Evolutionary conservation across 2,888 invertebrate genomes (phyloP), one percentile per base, ranked within the genome.

Genomic region (Drosophila hamatofila): DNA sequence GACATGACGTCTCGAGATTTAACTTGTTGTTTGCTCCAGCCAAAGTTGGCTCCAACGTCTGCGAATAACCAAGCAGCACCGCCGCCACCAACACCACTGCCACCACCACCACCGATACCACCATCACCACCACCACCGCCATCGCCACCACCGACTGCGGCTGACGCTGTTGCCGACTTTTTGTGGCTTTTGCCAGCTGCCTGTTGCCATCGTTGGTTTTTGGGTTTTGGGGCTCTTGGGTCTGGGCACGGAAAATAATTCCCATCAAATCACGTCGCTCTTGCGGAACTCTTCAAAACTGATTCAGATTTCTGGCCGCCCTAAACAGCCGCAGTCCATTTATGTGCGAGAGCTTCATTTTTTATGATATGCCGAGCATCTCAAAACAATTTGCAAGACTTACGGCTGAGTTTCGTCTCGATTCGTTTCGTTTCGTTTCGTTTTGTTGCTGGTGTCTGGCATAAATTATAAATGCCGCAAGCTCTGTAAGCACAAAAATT

Each of bases 351-450:
- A 33, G 49, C 51, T 63, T 57, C 57, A 65, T 61, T 65, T 72
- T 75, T 70, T 79, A 75, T 82, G 78, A 73, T 71, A 80, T 75
- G 78, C 68, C 68, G 69, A 78, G 88, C 86, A 88, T 80, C 85
- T 82, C 70, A 80, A 88, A 88, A 86, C 84, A 85, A 85, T 85
- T 88, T 86, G 89, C 86, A 80, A 72, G 81, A 78, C 80, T 88
- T 82, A 75, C 56, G 83, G 78, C 66, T 63, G 76, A 72, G 73
- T 75, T 27, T 27, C 42, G 12, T 21, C 12, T 5, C 37, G 16
- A n/a, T n/a, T 7, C 37, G 37, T 37, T 18, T 18, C 42, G 42
- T 12, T 46, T 80, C 16, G 37, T 37, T 37, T 39, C n/a, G 39
- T 9, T 21, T 42, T 21, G 21, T 14, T 25, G 80, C 80, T 83